A percentile compares a stretch with the other conserved stretches of the same genome.
These are phyloP conservation scores for Agonopterix heracliana DNA, from an alignment of 2,888 invertebrate species.

Conservation along the genomic window DNA sequence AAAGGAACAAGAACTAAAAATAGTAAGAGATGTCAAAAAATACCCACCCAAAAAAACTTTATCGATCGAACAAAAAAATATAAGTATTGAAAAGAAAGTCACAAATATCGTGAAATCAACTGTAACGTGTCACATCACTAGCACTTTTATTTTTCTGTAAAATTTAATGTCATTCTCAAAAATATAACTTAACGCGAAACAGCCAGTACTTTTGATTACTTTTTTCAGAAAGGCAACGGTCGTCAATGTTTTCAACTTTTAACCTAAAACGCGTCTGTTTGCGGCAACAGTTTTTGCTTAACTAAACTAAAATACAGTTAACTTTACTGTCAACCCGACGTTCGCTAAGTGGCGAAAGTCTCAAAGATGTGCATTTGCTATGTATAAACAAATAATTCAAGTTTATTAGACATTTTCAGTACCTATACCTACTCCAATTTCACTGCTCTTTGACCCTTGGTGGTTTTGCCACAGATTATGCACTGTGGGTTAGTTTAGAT, in stretches of 20 bases:
- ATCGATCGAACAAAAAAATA: constrained; percentile 4
- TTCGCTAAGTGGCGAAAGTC: constrained; percentile 22
- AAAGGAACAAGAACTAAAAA: background rate
- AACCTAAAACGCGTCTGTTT: constrained; percentile 5
- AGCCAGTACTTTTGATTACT: constrained; percentile 11
- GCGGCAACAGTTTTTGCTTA: constrained; percentile 10
- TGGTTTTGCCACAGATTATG: no score
- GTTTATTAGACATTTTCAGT: constrained; percentile 15
- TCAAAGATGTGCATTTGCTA: constrained; percentile 12
- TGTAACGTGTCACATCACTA: constrained; percentile 15
- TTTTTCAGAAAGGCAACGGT: constrained; percentile 2
- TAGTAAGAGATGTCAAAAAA: background rate
- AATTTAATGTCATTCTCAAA: constrained; percentile 1
- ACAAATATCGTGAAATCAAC: constrained; percentile 5
- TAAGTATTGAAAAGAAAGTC: constrained; percentile 3
- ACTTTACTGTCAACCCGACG: constrained; percentile 14
- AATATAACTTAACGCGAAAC: constrained; percentile 4
- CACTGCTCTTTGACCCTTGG: no score
- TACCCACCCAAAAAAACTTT: constrained; percentile 2
- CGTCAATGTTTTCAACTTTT: background rate
- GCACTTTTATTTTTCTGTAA: constrained; percentile 6
- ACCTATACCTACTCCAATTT: no score
- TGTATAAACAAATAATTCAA: constrained; percentile 23
- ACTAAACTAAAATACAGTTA: constrained; percentile 10
- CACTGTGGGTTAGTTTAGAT: no score